phyloP scores from a whole-genome alignment of 1,140 invertebrate species.

The Pteromalus puparum region DNA sequence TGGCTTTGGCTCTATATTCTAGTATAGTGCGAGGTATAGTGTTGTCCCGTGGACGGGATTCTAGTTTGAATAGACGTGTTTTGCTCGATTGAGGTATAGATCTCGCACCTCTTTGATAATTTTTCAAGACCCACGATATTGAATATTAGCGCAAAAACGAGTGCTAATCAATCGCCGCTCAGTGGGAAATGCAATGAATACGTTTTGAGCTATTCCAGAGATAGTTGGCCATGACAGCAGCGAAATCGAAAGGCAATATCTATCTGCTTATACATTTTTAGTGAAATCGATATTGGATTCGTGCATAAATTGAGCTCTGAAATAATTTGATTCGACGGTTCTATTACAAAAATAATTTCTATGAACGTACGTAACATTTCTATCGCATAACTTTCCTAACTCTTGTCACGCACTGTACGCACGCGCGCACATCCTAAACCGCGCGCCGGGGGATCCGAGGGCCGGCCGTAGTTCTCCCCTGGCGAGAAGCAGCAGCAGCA shows the following conservation, averaged over 20 bases:
- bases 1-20: background rate
- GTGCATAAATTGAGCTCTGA: too few species aligned
- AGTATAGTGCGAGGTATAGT: too few species aligned
- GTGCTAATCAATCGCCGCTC: too few species aligned
- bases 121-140: too few species aligned
- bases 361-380: background rate
- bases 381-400: background rate
- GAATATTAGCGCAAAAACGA: too few species aligned
- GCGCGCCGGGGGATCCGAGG: conserved; percentile 21
- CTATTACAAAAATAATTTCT: background rate
- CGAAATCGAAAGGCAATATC: background rate
- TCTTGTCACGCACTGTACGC: conserved; percentile 35
- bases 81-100: too few species aligned
- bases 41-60: background rate
- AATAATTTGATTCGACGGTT: too few species aligned
- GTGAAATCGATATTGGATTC: too few species aligned
- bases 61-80: background rate
- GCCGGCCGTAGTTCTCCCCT: conserved; percentile 3
- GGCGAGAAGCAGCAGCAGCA: background rate
- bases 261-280: too few species aligned
- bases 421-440: conserved; percentile 13
- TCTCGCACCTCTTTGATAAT: too few species aligned
- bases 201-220: background rate
- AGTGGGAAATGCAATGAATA: too few species aligned
- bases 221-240: too few species aligned